Conservation (phyloP, 2,113 vertebrate species). For the Morone saxatilis region DNA sequence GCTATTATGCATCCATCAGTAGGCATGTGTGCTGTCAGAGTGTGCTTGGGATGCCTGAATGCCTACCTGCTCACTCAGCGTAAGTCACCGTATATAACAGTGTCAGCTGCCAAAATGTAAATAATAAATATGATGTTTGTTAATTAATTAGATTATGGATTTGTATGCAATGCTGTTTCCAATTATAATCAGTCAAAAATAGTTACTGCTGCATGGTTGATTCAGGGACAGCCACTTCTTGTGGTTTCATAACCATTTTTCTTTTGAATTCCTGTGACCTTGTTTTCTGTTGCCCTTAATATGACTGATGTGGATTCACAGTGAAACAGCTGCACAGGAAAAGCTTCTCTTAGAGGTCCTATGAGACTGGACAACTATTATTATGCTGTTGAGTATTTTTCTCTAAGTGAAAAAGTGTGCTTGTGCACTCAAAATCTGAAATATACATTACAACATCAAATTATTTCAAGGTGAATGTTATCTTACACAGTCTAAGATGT, state of each 20-base stretch:
- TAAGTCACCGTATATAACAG: constrained; percentile 16
- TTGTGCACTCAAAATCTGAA: constrained; percentile 39
- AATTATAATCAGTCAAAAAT: constrained; percentile 23
- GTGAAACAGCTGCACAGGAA: constrained; percentile 25
- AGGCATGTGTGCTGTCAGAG: constrained; percentile 49
- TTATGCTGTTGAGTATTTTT: constrained; percentile 35
- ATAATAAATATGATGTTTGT: constrained; percentile 45
- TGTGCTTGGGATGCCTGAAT: constrained; percentile 37
- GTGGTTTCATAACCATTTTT: constrained; percentile 15
- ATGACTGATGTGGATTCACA: constrained; percentile 28
- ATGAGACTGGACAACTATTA: constrained; percentile 12
- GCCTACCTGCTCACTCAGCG: constrained; percentile 41
- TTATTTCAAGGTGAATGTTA: constrained; percentile 52
- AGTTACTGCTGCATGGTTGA: constrained; percentile 14
- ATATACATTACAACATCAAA: constrained; percentile 26
- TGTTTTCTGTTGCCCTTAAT: constrained; percentile 38
- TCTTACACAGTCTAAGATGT: constrained; percentile 43
- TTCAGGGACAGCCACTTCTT: constrained; percentile 10
- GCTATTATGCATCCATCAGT: constrained; percentile 66
- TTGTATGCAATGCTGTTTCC: constrained; percentile 1
- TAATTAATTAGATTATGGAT: constrained; percentile 48
- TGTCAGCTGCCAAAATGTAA: constrained; percentile 14
- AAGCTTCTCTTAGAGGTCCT: constrained; percentile 24
- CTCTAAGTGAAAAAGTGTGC: constrained; percentile 2
- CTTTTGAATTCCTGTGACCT: constrained; percentile 15